Conservation (phyloP, 2,888 invertebrate genomes). For the Strigamia maritima region DNA sequence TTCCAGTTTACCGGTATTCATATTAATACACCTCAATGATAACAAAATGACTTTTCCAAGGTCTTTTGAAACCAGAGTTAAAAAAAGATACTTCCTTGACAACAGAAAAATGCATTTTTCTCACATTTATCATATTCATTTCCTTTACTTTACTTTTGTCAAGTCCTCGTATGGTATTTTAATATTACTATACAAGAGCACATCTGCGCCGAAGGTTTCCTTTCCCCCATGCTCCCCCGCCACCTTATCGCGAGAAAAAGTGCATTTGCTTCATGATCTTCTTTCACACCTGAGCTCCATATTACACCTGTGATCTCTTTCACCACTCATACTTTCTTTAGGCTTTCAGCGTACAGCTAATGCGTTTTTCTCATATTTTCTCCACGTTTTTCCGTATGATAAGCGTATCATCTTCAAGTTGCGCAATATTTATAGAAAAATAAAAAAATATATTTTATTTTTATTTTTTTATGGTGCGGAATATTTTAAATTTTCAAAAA, state of each 20-base stretch:
- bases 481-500: too few relatives aligned
- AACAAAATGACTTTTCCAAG: slow-evolving; percentile 1
- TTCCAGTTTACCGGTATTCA: not conserved
- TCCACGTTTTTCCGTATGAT: not conserved
- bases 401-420: not conserved
- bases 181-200: not conserved
- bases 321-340: not conserved
- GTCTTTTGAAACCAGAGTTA: not conserved
- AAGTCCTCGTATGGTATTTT: not conserved
- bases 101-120: not conserved
- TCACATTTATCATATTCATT: slow-evolving; percentile 3
- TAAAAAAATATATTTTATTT: not conserved
- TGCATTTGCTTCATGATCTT: slow-evolving; percentile 4
- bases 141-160: not conserved
- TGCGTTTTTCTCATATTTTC: not conserved
- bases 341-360: not conserved
- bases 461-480: too few relatives aligned
- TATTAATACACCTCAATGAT: not conserved
- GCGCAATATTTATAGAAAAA: too few relatives aligned
- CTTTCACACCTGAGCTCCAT: slow-evolving; percentile 1
- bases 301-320: not conserved
- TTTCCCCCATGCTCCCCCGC: not conserved
- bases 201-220: not conserved
- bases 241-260: not conserved
- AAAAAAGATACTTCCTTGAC: not conserved